Evolutionary conservation across 2,113 vertebrate genomes (phyloP), one percentile per base, ranked within the genome.

Genomic region (Vombatus ursinus): DNA sequence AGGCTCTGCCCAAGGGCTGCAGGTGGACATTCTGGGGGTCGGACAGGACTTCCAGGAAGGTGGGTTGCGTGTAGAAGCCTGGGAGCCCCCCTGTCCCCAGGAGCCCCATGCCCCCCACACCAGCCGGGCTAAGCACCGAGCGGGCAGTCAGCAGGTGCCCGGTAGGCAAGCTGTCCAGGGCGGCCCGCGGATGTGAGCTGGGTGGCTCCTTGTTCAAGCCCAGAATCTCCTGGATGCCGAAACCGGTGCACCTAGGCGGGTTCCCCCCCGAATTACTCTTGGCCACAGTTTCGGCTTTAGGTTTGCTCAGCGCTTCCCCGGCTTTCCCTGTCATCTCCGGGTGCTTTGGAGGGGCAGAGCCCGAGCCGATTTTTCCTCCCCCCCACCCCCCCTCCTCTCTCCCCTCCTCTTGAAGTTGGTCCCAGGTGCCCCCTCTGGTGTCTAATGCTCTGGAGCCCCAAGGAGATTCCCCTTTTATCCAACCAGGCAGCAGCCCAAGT

Each of bases 141-240:
- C 99, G 99, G 91, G 99, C 99, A 1, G 99, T 98, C 96, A 99
- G 99, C 98, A 99, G 98, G 98, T 99, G 99, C 97, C 99, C 99
- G 50, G 99, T 97, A 93, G 99, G 99, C 97, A 99, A 98, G 77
- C 99, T 98, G 98, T 99, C 98, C 96, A 99, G 98, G 95, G 99
- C 97, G 90, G 97, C 99, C 97, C 99, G 99, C 16, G 99, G 99
- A 92, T 99, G 99, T 51, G 98, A 98, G 93, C 95, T 97, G 89
- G 99, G 98, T 44, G 99, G 99, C 97, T 99, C 99, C 98, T 99
- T 99, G 98, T 99, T 99, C 96, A 99, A 99, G 94, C 99, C 99
- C 98, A 99, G 98, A 91, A 99, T 99, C 99, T 99, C 99, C 98
- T 99, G 99, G 98, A 99, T 99, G 97, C 99, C 99, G 96, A 99